Conservation (phyloP, 2,888 invertebrate genomes). For the Epirrita christyi region DNA sequence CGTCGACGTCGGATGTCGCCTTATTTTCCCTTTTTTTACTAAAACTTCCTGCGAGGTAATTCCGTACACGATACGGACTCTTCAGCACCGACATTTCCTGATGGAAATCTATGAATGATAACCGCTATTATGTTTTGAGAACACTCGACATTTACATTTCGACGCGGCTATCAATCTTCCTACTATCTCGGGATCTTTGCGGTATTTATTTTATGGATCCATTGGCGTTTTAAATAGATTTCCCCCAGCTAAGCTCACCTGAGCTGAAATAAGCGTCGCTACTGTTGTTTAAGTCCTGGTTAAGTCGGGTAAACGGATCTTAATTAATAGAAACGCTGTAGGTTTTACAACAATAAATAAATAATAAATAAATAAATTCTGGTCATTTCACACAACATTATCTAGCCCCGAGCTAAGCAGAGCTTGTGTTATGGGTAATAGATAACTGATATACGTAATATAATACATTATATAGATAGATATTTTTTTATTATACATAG, state of each 20-base stretch:
- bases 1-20: slow-evolving; percentile 80
- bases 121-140: slow-evolving; percentile 53
- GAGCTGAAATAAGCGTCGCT: slow-evolving; percentile 49
- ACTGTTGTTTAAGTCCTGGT: slow-evolving; percentile 51
- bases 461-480: too few species aligned
- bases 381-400: too few species aligned
- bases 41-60: slow-evolving; percentile 66
- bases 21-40: slow-evolving; percentile 76
- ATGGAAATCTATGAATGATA: slow-evolving; percentile 80
- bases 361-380: too few species aligned
- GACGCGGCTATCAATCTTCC: slow-evolving; percentile 63
- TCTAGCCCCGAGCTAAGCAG: too few species aligned
- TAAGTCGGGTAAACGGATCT: slow-evolving; percentile 48
- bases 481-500: too few species aligned
- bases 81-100: slow-evolving; percentile 72
- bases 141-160: slow-evolving; percentile 56
- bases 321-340: slow-evolving; percentile 41
- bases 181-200: slow-evolving; percentile 52
- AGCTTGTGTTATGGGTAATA: not conserved
- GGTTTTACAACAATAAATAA: slow-evolving; percentile 4
- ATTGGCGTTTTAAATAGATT: slow-evolving; percentile 58
- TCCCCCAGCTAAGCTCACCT: slow-evolving; percentile 52
- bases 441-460: too few species aligned
- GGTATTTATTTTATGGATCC: slow-evolving; percentile 52
- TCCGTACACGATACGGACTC: slow-evolving; percentile 64